Evolutionary conservation across 2,888 invertebrate genomes (phyloP).

Genomic region (Euzetes globulus): DNA sequence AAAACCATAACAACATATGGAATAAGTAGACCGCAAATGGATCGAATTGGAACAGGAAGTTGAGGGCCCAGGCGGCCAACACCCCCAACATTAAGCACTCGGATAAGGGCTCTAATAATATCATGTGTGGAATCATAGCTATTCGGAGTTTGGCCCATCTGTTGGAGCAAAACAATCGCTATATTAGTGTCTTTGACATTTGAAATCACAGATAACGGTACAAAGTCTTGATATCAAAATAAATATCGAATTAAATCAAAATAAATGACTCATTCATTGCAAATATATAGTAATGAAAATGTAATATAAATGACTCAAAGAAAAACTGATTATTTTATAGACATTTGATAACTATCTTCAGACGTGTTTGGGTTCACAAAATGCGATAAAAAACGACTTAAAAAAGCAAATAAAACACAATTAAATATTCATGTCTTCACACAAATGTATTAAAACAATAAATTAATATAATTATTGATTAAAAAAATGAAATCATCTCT

Average conservation of each 20-base stretch:
- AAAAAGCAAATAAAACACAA: too few species aligned
- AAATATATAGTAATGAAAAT: too few species aligned
- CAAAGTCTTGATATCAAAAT: background rate
- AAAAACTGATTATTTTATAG: too few species aligned
- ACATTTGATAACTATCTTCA: too few species aligned
- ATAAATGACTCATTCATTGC: background rate
- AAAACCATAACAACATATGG: conserved; percentile 88
- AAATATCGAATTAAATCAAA: background rate
- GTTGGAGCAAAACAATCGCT: background rate
- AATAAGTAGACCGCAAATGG: conserved; percentile 83
- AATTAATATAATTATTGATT: too few species aligned
- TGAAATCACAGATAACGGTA: background rate
- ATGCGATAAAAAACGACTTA: too few species aligned
- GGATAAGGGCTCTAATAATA: conserved; percentile 84
- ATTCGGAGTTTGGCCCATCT: conserved; percentile 91
- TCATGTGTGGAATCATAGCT: conserved; percentile 87
- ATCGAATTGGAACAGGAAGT: conserved; percentile 73
- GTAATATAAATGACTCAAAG: too few species aligned
- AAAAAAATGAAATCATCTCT: too few species aligned
- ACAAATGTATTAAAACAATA: background rate
- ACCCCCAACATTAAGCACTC: conserved; percentile 91
- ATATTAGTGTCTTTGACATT: background rate
- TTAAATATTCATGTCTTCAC: conserved; percentile 11
- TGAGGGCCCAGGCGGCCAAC: conserved; percentile 80
- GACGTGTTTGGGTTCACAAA: too few species aligned